Percentiles rank a stretch among this genome's conserved stretches.
These are phyloP conservation scores for Lepidochrysops patricia DNA, from an alignment of 2,888 invertebrate genomes.

Conservation along the genomic window DNA sequence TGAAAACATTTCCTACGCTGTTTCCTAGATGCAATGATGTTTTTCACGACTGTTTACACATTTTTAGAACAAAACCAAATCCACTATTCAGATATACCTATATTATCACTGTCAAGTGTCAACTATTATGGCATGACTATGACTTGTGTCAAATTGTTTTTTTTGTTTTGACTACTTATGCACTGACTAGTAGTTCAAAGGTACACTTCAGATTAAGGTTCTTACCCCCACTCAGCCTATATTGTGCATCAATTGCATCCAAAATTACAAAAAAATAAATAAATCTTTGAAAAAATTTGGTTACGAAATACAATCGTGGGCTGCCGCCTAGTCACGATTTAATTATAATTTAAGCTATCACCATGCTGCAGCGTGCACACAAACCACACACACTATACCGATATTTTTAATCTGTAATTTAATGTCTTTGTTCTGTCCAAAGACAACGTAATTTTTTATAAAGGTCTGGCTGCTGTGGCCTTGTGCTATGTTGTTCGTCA, in stretches of 20 bases:
- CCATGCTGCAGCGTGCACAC: too few species aligned
- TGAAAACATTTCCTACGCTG: slow-evolving; percentile 17
- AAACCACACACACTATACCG: too few species aligned
- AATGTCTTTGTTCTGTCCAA: neutral
- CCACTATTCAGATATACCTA: neutral
- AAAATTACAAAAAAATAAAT: too few species aligned
- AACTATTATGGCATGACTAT: too few species aligned
- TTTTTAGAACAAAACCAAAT: neutral
- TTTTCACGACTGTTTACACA: slow-evolving; percentile 11
- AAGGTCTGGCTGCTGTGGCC: slow-evolving; percentile 3
- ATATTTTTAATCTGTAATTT: neutral
- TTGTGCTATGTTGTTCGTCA: slow-evolving; percentile 20
- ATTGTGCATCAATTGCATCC: too few species aligned
- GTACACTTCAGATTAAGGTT: neutral
- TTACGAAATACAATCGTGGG: too few species aligned
- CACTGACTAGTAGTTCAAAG: too few species aligned
- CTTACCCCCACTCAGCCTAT: too few species aligned
- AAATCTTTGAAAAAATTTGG: too few species aligned
- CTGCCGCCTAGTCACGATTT: too few species aligned
- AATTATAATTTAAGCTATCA: too few species aligned
- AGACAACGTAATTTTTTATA: neutral
- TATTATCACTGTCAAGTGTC: neutral
- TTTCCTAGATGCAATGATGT: slow-evolving; percentile 18
- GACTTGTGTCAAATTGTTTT: neutral
- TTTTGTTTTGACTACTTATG: neutral